A percentile compares a stretch with the other conserved stretches of the same genome.
phyloP scores from a whole-genome alignment of 2,797 vertebrate species.

The Pseudochirops cupreus region DNA sequence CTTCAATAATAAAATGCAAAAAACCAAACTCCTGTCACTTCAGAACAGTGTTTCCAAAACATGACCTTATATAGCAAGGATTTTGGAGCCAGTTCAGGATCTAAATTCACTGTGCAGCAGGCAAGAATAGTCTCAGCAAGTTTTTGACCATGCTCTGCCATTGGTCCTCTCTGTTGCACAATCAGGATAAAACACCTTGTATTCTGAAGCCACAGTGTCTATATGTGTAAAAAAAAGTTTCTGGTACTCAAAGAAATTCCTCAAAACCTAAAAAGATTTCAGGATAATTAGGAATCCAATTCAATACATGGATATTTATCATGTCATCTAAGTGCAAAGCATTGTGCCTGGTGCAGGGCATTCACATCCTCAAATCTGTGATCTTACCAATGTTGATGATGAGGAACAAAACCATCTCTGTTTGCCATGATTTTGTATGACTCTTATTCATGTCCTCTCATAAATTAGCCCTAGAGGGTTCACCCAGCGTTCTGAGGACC shows the following conservation, averaged over 20 bases:
- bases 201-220: neutral
- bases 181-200: neutral
- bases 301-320: neutral
- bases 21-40: neutral
- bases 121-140: neutral
- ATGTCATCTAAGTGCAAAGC: neutral
- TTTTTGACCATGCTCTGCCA: neutral
- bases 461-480: neutral
- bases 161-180: neutral
- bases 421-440: neutral
- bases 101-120: neutral
- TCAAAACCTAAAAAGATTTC: neutral
- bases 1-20: slow-evolving; percentile 13
- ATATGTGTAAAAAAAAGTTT: neutral
- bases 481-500: neutral
- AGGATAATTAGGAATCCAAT: neutral
- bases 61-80: neutral
- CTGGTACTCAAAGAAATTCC: neutral
- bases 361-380: neutral
- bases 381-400: neutral
- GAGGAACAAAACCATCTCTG: neutral
- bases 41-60: neutral
- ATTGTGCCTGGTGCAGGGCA: neutral
- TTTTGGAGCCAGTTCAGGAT: neutral
- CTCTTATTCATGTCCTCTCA: neutral